Evolutionary conservation across 2,797 vertebrate species (phyloP).

Genomic region (Takifugu ocellatus): DNA sequence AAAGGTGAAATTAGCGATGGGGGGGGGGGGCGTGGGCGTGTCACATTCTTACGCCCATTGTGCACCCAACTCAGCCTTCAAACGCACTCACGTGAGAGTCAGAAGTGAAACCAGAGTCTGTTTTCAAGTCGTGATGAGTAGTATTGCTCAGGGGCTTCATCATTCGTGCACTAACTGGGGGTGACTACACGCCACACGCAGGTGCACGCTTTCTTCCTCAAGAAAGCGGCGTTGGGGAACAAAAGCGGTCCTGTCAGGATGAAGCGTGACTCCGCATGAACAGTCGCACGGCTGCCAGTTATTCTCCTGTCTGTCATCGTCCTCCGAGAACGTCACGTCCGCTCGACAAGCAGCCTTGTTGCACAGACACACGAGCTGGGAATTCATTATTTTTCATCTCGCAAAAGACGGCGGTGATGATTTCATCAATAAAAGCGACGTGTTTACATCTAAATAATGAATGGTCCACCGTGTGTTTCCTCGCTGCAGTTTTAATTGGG

Average conservation of each 20-base stretch:
- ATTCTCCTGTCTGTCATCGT: too few relatives aligned
- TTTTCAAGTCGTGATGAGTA: constrained; percentile 22
- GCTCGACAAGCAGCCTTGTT: too few relatives aligned
- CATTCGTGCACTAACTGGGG: constrained; percentile 22
- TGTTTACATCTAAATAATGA: neutral
- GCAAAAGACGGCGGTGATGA: too few relatives aligned
- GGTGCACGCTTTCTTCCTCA: constrained; percentile 14
- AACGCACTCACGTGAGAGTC: constrained; percentile 49
- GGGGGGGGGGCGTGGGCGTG: constrained; percentile 6
- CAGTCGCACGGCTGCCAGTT: too few relatives aligned
- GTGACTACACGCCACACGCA: constrained; percentile 29
- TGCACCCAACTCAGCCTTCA: constrained; percentile 39
- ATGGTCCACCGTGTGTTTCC: neutral
- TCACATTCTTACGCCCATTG: constrained; percentile 53
- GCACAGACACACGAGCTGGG: too few relatives aligned
- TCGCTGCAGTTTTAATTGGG: too few relatives aligned
- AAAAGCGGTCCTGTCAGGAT: neutral
- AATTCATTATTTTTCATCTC: too few relatives aligned
- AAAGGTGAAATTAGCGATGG: constrained; percentile 53
- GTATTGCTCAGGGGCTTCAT: constrained; percentile 39
- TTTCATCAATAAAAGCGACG: too few relatives aligned
- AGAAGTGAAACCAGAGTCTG: constrained; percentile 45
- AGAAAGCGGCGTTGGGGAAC: neutral
- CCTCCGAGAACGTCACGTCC: too few relatives aligned
- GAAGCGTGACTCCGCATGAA: too few relatives aligned